Evolutionary conservation across 2,888 invertebrate species (phyloP), one percentile per base, ranked within the genome.

Genomic region (Parochlus steinenii): DNA sequence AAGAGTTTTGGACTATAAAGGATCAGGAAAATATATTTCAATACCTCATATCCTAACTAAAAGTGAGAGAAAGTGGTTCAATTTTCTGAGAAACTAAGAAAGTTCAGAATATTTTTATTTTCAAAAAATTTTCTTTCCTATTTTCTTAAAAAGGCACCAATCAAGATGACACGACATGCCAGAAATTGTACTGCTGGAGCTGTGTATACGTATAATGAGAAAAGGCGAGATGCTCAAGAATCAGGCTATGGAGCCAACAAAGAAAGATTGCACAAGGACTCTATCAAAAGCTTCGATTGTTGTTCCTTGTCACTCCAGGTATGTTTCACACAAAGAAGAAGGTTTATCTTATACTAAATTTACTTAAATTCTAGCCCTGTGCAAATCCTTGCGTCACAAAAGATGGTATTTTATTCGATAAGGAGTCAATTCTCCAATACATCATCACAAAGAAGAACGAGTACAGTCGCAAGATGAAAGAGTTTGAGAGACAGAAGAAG

Each of bases 111-210:
- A n/a, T n/a, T n/a, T n/a, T n/a, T n/a, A n/a, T n/a, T n/a, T n/a
- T n/a, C n/a, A n/a, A n/a, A n/a, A n/a, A n/a, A n/a, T n/a, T n/a
- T n/a, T n/a, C n/a, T n/a, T n/a, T n/a, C n/a, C n/a, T n/a, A n/a
- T n/a, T n/a, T n/a, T n/a, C n/a, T n/a, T n/a, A n/a, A n/a, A n/a
- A n/a, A n/a, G n/a, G n/a, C n/a, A n/a, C n/a, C n/a, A n/a, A n/a
- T n/a, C n/a, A 44, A 46, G 45, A 90, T 90, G 90, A 90, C 90
- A 1, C 71, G 98, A 35, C 98, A 99, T 54, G 97, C 93, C 7
- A 77, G 89, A 56, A 99, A 99, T 62, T 90, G 90, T 51, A 99
- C 98, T 2, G 97, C 98, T 2, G 90, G 93, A 38, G 87, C 95
- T 6, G 95, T 97, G 7, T 99, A 98, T 55, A 92, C 97, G 0